Evolutionary conservation across 2,888 invertebrate genomes (phyloP).

Genomic region (Chromoteleia sp.): DNA sequence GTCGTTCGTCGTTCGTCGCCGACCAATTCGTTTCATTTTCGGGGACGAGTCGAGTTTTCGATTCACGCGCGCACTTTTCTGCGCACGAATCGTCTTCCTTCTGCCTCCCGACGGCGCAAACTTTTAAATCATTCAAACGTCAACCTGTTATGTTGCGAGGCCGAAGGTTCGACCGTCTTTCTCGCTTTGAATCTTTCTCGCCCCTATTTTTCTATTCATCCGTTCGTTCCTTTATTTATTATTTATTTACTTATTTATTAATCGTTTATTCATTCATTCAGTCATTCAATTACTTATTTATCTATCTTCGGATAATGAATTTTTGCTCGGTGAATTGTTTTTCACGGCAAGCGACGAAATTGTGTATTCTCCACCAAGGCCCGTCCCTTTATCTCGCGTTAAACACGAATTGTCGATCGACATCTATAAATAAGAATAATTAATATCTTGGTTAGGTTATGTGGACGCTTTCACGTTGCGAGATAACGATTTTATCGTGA

Average conservation of each 20-base stretch:
- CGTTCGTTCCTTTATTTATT: background rate
- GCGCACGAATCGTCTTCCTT: conserved; percentile 48
- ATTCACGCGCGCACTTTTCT: conserved; percentile 53
- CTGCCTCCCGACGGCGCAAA: conserved; percentile 28
- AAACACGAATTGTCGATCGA: background rate
- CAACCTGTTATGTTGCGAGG: conserved; percentile 36
- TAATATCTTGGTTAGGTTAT: conserved; percentile 28
- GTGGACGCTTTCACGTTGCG: background rate
- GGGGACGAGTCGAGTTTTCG: conserved; percentile 31
- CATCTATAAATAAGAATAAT: background rate
- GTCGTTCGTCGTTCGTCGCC: conserved; percentile 2
- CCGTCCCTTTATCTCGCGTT: background rate
- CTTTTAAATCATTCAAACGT: conserved; percentile 62
- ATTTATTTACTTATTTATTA: too few species aligned
- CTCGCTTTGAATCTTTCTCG: background rate
- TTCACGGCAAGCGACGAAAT: too few species aligned
- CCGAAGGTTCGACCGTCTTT: conserved; percentile 13
- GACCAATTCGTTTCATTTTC: background rate
- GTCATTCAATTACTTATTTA: too few species aligned
- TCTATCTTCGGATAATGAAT: too few species aligned
- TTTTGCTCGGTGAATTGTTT: too few species aligned
- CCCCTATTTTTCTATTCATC: too few species aligned
- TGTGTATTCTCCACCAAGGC: too few species aligned
- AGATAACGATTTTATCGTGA: conserved; percentile 35
- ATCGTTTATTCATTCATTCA: too few species aligned